A percentile compares a stretch with the other conserved stretches of the same genome.
Evolutionary conservation across 2,888 invertebrate species (phyloP).

Genomic region (Carabus problematicus): DNA sequence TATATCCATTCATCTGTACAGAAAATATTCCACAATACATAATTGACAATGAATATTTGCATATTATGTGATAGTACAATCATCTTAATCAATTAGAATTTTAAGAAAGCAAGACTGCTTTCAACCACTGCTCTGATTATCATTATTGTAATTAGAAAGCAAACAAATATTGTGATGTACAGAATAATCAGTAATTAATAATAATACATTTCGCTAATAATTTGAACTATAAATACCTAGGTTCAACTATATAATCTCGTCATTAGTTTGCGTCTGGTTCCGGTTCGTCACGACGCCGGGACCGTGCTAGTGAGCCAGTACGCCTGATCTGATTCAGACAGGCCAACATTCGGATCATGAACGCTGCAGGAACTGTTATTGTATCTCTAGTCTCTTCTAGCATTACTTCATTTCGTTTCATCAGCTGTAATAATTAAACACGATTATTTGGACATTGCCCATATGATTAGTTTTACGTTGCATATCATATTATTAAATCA

Average conservation of each 20-base stretch:
- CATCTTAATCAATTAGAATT: too few relatives aligned
- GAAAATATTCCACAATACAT: too few relatives aligned
- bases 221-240: slow-evolving; percentile 24
- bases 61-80: too few relatives aligned
- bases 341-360: slow-evolving; percentile 81
- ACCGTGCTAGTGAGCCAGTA: slow-evolving; percentile 53
- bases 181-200: not conserved
- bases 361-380: slow-evolving; percentile 85
- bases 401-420: slow-evolving; percentile 81
- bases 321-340: slow-evolving; percentile 71
- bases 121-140: too few relatives aligned
- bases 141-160: too few relatives aligned
- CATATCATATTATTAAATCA: slow-evolving; percentile 38
- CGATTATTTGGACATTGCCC: not conserved
- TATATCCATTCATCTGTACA: too few relatives aligned
- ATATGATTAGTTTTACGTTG: not conserved
- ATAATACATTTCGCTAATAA: slow-evolving; percentile 19
- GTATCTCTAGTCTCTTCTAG: slow-evolving; percentile 86
- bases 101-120: too few relatives aligned
- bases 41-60: too few relatives aligned
- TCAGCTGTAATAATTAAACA: slow-evolving; percentile 64
- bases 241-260: not conserved
- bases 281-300: slow-evolving; percentile 34
- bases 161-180: too few relatives aligned
- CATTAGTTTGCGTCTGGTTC: slow-evolving; percentile 26